A percentile compares a stretch with the other conserved stretches of the same genome.
Evolutionary conservation across 2,113 vertebrate species (phyloP).

Genomic region (Limnothrissa miodon): DNA sequence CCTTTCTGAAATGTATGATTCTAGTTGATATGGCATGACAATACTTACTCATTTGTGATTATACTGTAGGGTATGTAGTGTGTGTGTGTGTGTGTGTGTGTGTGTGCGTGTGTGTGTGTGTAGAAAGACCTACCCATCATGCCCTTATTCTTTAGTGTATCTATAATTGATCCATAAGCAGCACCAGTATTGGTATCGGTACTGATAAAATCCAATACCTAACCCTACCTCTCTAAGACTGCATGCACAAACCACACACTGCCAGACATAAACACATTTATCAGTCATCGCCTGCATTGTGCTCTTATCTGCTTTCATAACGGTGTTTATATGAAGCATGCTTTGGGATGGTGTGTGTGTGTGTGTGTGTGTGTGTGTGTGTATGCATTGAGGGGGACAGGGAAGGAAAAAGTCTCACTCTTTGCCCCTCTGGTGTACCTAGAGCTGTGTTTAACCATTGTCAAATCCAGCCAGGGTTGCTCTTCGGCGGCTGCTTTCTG

Average conservation of each 20-base stretch:
- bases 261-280: not conserved
- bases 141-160: too few relatives aligned
- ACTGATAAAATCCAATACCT: too few relatives aligned
- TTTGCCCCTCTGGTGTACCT: not conserved
- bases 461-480: slow-evolving; percentile 7
- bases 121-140: not conserved
- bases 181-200: too few relatives aligned
- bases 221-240: too few relatives aligned
- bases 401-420: not conserved
- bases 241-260: not conserved
- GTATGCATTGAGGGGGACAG: not conserved
- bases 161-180: too few relatives aligned
- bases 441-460: not conserved
- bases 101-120: too few relatives aligned
- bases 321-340: not conserved
- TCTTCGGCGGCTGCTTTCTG: slow-evolving; percentile 22
- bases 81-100: too few relatives aligned
- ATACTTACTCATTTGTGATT: too few relatives aligned
- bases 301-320: not conserved
- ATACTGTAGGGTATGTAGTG: too few relatives aligned
- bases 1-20: too few relatives aligned
- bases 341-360: not conserved
- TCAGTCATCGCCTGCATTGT: not conserved
- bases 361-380: too few relatives aligned
- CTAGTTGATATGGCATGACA: too few relatives aligned